Percentiles rank a stretch among this genome's conserved stretches.
phyloP scores from a whole-genome alignment of 2,113 vertebrate genomes.

The Mirounga angustirostris region DNA sequence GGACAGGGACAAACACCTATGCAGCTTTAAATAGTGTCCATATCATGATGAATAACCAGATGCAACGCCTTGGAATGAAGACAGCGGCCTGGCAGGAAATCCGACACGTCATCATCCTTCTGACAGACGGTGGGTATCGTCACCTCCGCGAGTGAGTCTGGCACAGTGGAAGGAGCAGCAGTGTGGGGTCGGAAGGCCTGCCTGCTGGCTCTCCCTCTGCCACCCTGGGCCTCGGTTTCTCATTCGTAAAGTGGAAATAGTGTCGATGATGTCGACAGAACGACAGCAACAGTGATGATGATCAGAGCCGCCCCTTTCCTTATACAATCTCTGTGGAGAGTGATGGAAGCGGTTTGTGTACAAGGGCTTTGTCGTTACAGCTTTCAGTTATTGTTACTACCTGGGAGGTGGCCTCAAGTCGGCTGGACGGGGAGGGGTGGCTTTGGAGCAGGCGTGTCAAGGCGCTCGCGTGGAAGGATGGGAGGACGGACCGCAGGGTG shows the following conservation, averaged over 20 bases:
- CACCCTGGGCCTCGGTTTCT: neutral
- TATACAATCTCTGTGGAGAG: neutral
- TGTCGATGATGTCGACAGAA: neutral
- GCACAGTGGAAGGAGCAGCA: neutral
- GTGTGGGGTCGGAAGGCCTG: neutral
- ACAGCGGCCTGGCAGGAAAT: conserved; percentile 76
- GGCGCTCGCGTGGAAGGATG: rapidly evolving
- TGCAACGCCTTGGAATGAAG: rapidly evolving
- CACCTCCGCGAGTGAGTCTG: neutral
- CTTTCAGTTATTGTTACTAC: neutral
- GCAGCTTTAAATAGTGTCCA: conserved; percentile 84
- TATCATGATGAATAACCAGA: conserved; percentile 84
- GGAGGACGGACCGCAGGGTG: rapidly evolving
- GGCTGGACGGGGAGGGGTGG: rapidly evolving
- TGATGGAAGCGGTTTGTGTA: neutral
- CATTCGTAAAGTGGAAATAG: neutral
- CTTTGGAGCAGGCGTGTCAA: neutral
- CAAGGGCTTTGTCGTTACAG: neutral
- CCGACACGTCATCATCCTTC: conserved; percentile 91
- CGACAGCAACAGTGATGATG: neutral
- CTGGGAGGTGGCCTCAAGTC: neutral
- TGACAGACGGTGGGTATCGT: conserved; percentile 89
- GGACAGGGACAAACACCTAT: conserved; percentile 89
- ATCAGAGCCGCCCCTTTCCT: neutral
- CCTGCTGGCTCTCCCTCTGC: neutral